Evolutionary conservation across 2,888 invertebrate genomes (phyloP), one percentile per base, ranked within the genome.

Genomic region (Cephus pygmeus): DNA sequence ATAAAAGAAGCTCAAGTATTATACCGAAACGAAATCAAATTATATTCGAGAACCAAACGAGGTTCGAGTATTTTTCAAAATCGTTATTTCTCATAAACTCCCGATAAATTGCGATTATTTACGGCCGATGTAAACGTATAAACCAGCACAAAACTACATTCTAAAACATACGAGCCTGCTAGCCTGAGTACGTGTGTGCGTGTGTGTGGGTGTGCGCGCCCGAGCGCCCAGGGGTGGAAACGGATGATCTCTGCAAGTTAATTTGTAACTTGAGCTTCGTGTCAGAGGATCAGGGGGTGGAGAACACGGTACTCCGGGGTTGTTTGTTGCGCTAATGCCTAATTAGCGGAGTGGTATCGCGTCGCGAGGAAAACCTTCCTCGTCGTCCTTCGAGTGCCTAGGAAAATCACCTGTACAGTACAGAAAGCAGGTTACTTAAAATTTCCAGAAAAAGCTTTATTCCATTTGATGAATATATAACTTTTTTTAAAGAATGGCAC

Each of bases 311-410:
- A 77, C 76, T 75, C 81, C 85, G 88, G 85, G 88, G 86, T 89
- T 90, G 90, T 90, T 90, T 89, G 90, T 90, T 90, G 88, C 90
- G 86, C 88, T 89, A 90, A 90, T 90, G 88, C 87, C 89, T 90
- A 91, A 91, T 91, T 90, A 91, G 91, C 88, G 84, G 86, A 89
- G 88, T 88, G 89, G 85, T 88, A 89, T 89, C 86, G 87, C 86
- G 84, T 88, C 87, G 87, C 87, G 85, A 86, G 85, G 85, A 84
- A 86, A 85, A 81, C 84, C 83, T 83, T 86, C 81, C 81, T 76
- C 83, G 80, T 9, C 30, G 74, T 81, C 73, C 69, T 77, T 40
- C 40, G 76, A 56, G 9, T 56, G 23, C 56, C n/a, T 35, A 69
- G 56, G 34, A 76, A 69, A 69, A 30, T 69, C 34, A 69, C 35